Base-by-base conservation (phyloP, 2,888 invertebrate species). In the Lasioglossum figueresi region DNA sequence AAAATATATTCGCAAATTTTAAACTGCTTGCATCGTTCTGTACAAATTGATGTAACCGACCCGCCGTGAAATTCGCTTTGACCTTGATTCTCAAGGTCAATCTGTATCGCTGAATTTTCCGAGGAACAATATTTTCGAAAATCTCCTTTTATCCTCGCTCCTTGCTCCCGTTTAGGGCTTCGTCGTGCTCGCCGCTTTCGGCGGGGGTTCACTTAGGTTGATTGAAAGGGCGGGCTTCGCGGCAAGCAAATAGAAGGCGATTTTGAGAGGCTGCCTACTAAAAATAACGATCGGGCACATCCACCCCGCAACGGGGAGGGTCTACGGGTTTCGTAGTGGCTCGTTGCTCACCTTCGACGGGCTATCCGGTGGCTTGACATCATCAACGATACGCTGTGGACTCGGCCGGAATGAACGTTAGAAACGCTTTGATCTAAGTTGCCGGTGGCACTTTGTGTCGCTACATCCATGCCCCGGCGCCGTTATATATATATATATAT, bases 391-490 rank as follows among this genome's bases (percentile, higher is more conserved):
- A 80, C 79, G 81, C 72, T 83, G 91, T 89, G 80, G 82, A 88
- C 85, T 89, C 90, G 87, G 31, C 86, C 84, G 91, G 91, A 92
- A 92, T 92, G 88, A 91, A 91, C 92, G 92, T 92, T 88, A 82
- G 89, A 81, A 89, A 85, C 87, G 87, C 92, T 92, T 92, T 92
- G 92, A 92, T 90, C 91, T 76, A 63, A 73, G 56, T 76, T 76
- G 56, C 74, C 80, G 82, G 74, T 79, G 83, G 70, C 81, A 86
- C 89, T 89, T 89, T 87, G 83, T 85, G 76, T 52, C 82, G 63
- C 71, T 71, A 37, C 77, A 66, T 71, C 37, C 68, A 8, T 78
- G 68, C 70, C 56, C 34, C 63, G 80, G 52, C 74, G 75, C 27
- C 85, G 84, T 85, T 63, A 31, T 63, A 56, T 4, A 19, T 19